These are phyloP conservation scores for Vanessa cardui DNA, from an alignment of 2,888 invertebrate species.

Conservation along the genomic window DNA sequence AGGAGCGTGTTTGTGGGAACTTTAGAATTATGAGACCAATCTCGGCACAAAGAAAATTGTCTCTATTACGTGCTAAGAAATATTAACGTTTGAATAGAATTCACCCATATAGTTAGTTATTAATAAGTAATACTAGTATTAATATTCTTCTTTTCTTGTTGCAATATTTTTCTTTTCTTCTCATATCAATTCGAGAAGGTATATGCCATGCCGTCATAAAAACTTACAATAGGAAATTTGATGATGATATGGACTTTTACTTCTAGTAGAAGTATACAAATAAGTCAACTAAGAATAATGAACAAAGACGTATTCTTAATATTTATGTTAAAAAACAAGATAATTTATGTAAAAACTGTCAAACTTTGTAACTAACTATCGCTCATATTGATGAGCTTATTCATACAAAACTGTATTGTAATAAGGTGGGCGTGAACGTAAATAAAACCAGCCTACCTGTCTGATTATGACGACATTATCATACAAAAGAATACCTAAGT, in stretches of 20 bases:
- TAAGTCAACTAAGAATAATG: too few species aligned
- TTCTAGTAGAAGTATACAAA: too few species aligned
- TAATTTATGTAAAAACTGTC: not conserved
- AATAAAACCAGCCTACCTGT: constrained; percentile 28
- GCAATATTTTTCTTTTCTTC: too few species aligned
- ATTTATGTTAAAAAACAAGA: not conserved
- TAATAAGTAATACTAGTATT: too few species aligned
- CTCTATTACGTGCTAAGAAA: constrained; percentile 21
- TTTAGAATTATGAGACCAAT: constrained; percentile 23
- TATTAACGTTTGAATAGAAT: constrained; percentile 19
- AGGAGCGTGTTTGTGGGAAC: constrained; percentile 18
- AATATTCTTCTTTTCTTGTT: too few species aligned
- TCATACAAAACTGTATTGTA: constrained; percentile 14
- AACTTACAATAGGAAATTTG: too few species aligned
- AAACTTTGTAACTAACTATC: constrained; percentile 2
- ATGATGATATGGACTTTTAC: too few species aligned
- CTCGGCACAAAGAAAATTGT: constrained; percentile 9
- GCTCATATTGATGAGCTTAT: constrained; percentile 11
- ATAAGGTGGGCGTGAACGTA: constrained; percentile 32
- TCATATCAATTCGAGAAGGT: too few species aligned
- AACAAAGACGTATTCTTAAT: not conserved
- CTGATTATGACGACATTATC: constrained; percentile 28
- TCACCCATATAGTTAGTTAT: too few species aligned
- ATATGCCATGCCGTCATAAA: too few species aligned
- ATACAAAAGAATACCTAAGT: constrained; percentile 18